phyloP scores from a whole-genome alignment of 2,888 invertebrate genomes.

The Chelonus formosanus region DNA sequence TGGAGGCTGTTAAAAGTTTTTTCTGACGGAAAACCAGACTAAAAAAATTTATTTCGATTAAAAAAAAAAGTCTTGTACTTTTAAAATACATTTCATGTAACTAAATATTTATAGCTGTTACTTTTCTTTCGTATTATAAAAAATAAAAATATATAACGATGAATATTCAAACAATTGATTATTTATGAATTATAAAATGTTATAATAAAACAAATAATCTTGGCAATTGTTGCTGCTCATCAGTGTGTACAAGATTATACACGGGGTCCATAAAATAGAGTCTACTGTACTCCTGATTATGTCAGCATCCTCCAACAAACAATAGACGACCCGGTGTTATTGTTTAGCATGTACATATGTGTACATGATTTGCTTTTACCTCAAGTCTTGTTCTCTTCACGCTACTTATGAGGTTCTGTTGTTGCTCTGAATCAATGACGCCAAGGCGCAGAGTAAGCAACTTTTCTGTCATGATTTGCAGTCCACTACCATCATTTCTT shows the following conservation, averaged over 20 bases:
- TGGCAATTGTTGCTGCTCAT: neutral
- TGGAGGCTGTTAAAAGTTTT: no score
- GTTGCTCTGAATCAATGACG: constrained; percentile 10
- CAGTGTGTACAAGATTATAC: constrained; percentile 9
- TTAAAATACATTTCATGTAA: no score
- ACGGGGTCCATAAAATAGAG: constrained; percentile 49
- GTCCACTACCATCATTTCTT: constrained; percentile 2
- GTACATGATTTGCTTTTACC: constrained; percentile 1
- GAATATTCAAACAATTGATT: neutral
- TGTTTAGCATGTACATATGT: constrained; percentile 42
- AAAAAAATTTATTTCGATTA: no score
- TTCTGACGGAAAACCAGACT: no score
- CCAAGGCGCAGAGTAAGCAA: constrained; percentile 1
- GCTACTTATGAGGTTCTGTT: constrained; percentile 34
- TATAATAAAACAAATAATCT: neutral
- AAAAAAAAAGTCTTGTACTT: no score
- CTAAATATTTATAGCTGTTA: no score
- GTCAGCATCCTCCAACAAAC: constrained; percentile 62
- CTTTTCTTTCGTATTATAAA: no score
- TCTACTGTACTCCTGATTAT: constrained; percentile 57
- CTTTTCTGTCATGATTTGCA: constrained; percentile 9
- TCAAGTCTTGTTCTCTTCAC: constrained; percentile 14
- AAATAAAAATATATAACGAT: no score
- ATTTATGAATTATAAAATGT: neutral
- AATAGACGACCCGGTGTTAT: constrained; percentile 56